Percentiles rank a stretch among this genome's conserved stretches.
Conservation (phyloP, 2,797 vertebrate species). For the Mus minutoides region DNA sequence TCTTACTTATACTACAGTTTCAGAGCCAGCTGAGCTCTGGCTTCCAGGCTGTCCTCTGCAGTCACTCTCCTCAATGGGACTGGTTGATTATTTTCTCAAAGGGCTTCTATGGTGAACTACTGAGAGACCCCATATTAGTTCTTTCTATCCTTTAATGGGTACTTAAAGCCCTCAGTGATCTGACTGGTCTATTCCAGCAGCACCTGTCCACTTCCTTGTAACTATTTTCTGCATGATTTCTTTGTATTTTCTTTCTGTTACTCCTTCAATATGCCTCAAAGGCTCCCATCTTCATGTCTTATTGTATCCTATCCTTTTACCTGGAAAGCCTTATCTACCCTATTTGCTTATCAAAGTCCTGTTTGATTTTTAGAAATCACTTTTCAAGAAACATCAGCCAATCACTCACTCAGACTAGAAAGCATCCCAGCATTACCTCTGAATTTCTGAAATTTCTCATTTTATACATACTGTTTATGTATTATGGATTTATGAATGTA, state of each 20-base stretch:
- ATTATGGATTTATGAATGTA: not conserved
- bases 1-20: not conserved
- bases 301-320: not conserved
- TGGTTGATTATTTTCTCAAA: not conserved
- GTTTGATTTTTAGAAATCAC: not conserved
- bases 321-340: not conserved
- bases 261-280: not conserved
- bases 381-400: not conserved
- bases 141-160: not conserved
- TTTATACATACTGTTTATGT: not conserved
- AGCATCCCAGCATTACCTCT: not conserved
- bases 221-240: not conserved
- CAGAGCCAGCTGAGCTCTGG: not conserved
- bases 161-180: not conserved
- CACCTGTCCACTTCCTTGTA: not conserved
- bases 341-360: slow-evolving; percentile 31
- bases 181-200: not conserved
- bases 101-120: not conserved
- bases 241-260: not conserved
- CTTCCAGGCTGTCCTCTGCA: not conserved
- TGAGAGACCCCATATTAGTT: not conserved
- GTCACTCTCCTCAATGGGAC: not conserved
- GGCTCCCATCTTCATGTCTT: not conserved
- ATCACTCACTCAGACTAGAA: slow-evolving; percentile 13
- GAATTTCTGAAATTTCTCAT: slow-evolving; percentile 26